Percentiles rank a stretch among this genome's conserved stretches.
Conservation (phyloP, 1,140 invertebrate species). For the Melipona quadrifasciata region DNA sequence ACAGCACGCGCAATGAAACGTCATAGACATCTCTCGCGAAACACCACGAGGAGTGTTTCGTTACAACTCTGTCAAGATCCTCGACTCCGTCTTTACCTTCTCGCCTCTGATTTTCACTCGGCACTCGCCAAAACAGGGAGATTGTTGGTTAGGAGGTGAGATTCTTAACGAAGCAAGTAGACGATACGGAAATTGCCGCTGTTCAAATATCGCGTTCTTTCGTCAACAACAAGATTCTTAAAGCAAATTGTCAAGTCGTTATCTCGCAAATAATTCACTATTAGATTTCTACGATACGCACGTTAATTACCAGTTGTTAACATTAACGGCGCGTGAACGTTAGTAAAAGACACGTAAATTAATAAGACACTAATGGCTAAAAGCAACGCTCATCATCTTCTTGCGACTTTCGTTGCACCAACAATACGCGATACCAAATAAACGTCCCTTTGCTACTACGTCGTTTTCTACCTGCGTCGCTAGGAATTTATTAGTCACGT, state of each 20-base stretch:
- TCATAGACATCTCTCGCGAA: not conserved
- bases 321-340: not conserved
- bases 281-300: not conserved
- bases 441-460: too few relatives aligned
- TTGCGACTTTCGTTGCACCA: not conserved
- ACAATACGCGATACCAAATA: not conserved
- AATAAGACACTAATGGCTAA: not conserved
- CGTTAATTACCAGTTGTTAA: too few relatives aligned
- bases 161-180: conserved; percentile 12
- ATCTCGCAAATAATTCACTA: not conserved
- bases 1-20: not conserved
- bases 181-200: not conserved
- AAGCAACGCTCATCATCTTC: not conserved
- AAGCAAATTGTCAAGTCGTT: not conserved
- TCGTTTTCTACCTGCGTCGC: not conserved
- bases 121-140: conserved; percentile 35
- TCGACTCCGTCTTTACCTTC: not conserved
- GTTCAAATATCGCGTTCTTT: conserved; percentile 27
- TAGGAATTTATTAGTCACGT: too few relatives aligned
- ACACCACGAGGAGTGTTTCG: too few relatives aligned
- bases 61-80: not conserved
- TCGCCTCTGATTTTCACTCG: conserved; percentile 14
- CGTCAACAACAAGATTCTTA: too few relatives aligned
- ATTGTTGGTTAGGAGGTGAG: conserved; percentile 9
- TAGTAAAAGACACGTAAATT: not conserved